These are phyloP conservation scores for Pygathrix nemaeus DNA, from an alignment of 2,113 vertebrate genomes.

Conservation along the genomic window DNA sequence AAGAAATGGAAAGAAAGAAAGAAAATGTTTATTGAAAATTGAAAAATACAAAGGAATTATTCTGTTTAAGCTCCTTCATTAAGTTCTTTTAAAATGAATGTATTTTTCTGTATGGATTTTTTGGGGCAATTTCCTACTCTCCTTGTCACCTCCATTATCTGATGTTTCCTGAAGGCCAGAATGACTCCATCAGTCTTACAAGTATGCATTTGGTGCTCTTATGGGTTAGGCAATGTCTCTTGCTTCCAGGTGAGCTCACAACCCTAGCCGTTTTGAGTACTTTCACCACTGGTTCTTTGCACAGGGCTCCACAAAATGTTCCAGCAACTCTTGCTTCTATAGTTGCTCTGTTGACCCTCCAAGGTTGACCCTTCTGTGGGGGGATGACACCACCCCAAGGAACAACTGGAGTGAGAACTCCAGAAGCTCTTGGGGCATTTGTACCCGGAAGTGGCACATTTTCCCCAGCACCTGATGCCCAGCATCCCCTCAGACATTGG, in stretches of 20 bases:
- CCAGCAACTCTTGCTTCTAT: not conserved
- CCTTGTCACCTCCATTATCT: not conserved
- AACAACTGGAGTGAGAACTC: too few species aligned
- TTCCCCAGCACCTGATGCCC: not conserved
- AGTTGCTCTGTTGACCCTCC: not conserved
- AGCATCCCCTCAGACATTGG: not conserved
- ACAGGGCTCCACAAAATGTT: not conserved
- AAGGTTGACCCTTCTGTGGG: not conserved
- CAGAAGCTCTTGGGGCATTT: not conserved
- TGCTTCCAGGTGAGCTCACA: not conserved
- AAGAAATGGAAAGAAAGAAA: too few species aligned
- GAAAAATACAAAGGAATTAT: not conserved
- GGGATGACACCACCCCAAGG: not conserved
- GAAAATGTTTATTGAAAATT: not conserved
- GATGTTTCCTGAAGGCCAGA: not conserved
- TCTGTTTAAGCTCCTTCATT: not conserved
- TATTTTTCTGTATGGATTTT: not conserved
- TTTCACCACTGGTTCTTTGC: not conserved
- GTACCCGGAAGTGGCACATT: not conserved
- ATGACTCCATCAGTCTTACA: not conserved
- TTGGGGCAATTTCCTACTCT: not conserved
- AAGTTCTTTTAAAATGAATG: not conserved
- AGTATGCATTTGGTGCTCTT: not conserved
- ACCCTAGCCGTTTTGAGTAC: not conserved
- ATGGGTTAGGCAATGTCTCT: not conserved